Evolutionary conservation across 2,113 vertebrate species (phyloP).

Genomic region (Saccopteryx bilineata): DNA sequence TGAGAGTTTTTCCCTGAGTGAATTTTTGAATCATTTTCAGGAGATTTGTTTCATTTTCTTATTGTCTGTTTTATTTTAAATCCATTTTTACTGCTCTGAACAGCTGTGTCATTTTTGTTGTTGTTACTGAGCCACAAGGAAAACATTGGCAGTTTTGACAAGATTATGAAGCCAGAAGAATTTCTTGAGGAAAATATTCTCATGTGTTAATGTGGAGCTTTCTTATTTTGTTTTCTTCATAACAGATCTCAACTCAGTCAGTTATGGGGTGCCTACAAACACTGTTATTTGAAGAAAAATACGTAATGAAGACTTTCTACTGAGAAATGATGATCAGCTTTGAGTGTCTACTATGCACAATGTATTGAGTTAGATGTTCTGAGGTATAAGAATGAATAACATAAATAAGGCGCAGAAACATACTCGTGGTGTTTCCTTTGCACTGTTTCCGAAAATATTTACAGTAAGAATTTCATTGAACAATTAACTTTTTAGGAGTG

Average conservation of each 20-base stretch:
- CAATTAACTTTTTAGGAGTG: not conserved
- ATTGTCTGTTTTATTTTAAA: not conserved
- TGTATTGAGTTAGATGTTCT: not conserved
- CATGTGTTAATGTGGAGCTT: not conserved
- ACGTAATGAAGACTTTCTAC: not conserved
- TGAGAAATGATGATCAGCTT: not conserved
- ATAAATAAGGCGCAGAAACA: not conserved
- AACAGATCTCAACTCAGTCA: not conserved
- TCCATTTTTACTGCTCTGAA: not conserved
- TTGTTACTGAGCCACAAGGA: slow-evolving; percentile 21
- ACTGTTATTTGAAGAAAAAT: slow-evolving; percentile 43
- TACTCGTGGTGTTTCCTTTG: not conserved
- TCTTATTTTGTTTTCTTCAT: slow-evolving; percentile 51
- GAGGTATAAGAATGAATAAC: not conserved
- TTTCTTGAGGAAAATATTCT: slow-evolving; percentile 58
- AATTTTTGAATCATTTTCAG: slow-evolving; percentile 25
- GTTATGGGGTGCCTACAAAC: not conserved
- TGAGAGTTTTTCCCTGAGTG: not conserved
- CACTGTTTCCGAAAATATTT: slow-evolving; percentile 15
- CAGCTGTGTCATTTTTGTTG: slow-evolving; percentile 36
- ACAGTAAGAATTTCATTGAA: not conserved
- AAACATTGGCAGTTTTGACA: slow-evolving; percentile 47
- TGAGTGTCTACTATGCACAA: not conserved
- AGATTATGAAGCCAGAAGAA: slow-evolving; percentile 38
- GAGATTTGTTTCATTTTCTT: slow-evolving; percentile 37